phyloP scores from a whole-genome alignment of 2,888 invertebrate genomes.

The Stenolophus ochropezus region DNA sequence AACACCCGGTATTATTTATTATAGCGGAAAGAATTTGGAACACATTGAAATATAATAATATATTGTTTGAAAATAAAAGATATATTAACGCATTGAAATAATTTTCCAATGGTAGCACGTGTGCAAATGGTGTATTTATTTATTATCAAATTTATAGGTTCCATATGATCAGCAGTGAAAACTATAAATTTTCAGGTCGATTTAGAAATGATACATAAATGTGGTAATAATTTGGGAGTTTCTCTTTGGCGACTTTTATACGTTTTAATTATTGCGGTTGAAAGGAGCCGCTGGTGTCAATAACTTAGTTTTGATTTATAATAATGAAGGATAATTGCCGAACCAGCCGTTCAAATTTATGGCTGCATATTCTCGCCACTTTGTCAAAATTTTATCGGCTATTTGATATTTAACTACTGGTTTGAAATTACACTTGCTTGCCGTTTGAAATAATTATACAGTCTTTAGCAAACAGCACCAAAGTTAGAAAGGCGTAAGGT shows the following conservation, averaged over 20 bases:
- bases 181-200: neutral
- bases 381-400: conserved; percentile 37
- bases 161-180: no score
- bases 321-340: conserved; percentile 46
- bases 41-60: no score
- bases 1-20: no score
- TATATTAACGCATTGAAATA: no score
- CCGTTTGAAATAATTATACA: conserved; percentile 32
- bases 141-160: no score
- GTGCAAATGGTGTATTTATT: no score
- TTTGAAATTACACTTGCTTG: conserved; percentile 27
- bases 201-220: conserved; percentile 9
- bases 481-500: no score
- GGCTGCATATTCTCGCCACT: conserved; percentile 14
- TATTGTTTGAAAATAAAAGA: no score
- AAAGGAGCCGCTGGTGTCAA: conserved; percentile 41
- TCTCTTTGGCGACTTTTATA: conserved; percentile 32
- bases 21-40: no score
- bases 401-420: conserved; percentile 36
- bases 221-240: conserved; percentile 25
- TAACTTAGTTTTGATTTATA: conserved; percentile 51
- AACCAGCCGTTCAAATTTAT: conserved; percentile 31
- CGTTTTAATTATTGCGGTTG: conserved; percentile 33
- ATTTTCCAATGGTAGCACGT: no score
- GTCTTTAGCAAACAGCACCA: no score